Conservation (phyloP, 1,140 invertebrate species). For the Drosophila kohkoa region DNA sequence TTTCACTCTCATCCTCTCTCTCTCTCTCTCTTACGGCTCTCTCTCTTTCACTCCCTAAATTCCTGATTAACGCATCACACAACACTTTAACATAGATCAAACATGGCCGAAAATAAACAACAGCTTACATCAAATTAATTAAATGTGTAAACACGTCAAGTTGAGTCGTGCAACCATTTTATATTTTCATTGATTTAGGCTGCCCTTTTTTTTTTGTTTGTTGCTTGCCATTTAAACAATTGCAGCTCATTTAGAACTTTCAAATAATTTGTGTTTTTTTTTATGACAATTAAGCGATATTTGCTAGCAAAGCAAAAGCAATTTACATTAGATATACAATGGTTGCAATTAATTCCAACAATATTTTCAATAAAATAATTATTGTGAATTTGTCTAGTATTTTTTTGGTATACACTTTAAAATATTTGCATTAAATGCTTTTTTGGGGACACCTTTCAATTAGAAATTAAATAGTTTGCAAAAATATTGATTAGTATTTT, state of each 20-base stretch:
- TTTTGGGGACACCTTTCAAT: too few species aligned
- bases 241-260: background rate
- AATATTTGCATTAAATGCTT: too few species aligned
- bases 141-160: slow-evolving; percentile 42
- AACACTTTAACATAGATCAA: slow-evolving; percentile 38
- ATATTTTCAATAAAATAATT: too few species aligned
- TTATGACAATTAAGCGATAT: background rate
- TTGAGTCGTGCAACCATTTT: slow-evolving; percentile 1
- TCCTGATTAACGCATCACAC: slow-evolving; percentile 38
- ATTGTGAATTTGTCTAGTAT: too few species aligned
- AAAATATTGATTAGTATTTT: too few species aligned
- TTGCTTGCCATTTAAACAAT: background rate
- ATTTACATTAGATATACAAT: background rate
- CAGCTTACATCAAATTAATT: slow-evolving; percentile 45
- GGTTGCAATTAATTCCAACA: too few species aligned
- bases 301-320: background rate
- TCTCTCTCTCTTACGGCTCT: background rate
- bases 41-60: background rate
- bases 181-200: slow-evolving; percentile 18
- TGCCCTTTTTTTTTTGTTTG: background rate
- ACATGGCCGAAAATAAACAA: slow-evolving; percentile 31
- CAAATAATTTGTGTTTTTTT: background rate
- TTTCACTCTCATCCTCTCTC: background rate
- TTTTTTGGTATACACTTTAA: too few species aligned
- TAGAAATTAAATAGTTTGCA: too few species aligned